Evolutionary conservation across 2,113 vertebrate genomes (phyloP).

Genomic region (Recurvirostra avosetta): DNA sequence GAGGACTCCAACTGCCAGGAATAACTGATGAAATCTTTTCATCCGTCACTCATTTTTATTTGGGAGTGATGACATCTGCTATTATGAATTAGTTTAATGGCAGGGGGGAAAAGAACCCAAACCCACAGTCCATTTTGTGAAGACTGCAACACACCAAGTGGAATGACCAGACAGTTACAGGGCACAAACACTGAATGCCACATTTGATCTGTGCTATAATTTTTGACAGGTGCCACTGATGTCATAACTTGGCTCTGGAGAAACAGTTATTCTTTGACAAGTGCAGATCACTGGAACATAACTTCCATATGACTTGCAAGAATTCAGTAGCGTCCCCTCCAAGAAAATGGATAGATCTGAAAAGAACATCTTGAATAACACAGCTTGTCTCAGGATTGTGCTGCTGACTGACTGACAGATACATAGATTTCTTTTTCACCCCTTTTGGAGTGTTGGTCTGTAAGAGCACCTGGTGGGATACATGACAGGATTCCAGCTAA

Average conservation of each 20-base stretch:
- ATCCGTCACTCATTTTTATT: slow-evolving; percentile 63
- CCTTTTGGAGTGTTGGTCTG: not conserved
- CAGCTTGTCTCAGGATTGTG: not conserved
- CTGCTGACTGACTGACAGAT: not conserved
- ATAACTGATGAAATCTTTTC: slow-evolving; percentile 54
- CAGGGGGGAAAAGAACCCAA: not conserved
- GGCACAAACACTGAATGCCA: slow-evolving; percentile 43
- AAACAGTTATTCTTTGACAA: slow-evolving; percentile 55
- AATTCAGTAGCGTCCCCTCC: not conserved
- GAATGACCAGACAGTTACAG: slow-evolving; percentile 24
- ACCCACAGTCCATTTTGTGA: slow-evolving; percentile 32
- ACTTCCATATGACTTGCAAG: not conserved
- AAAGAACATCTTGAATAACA: not conserved
- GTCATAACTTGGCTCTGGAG: slow-evolving; percentile 53
- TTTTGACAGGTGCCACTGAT: slow-evolving; percentile 52
- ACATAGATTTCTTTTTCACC: not conserved
- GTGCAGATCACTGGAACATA: slow-evolving; percentile 17
- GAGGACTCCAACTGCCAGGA: slow-evolving; percentile 35
- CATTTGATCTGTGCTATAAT: slow-evolving; percentile 49
- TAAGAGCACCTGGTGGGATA: slow-evolving; percentile 3
- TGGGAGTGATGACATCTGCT: slow-evolving; percentile 62
- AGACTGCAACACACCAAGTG: not conserved
- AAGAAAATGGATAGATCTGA: not conserved
- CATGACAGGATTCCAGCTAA: slow-evolving; percentile 39
- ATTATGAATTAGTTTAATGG: slow-evolving; percentile 53